Conservation (phyloP, 1,140 invertebrate genomes). For the Heliconius himera region DNA sequence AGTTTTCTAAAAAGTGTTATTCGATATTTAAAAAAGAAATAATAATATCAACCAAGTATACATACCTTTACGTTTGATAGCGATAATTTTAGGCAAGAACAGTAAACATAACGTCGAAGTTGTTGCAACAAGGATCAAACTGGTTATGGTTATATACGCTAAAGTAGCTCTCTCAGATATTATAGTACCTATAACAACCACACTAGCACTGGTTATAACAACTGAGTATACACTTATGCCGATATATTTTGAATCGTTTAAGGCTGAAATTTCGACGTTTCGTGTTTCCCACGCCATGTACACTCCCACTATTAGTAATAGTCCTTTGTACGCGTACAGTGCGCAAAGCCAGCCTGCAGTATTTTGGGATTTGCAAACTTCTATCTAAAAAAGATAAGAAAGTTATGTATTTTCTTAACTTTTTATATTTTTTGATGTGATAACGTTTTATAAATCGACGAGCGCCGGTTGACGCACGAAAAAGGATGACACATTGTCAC, state of each 20-base stretch:
- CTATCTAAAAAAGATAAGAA: conserved; percentile 83
- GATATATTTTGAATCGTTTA: conserved; percentile 99
- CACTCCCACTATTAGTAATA: conserved; percentile 93
- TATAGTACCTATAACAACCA: conserved; percentile 92
- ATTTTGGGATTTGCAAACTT: conserved; percentile 92
- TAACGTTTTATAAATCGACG: too few relatives aligned
- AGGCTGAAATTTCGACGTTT: conserved; percentile 96
- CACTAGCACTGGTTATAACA: conserved; percentile 92
- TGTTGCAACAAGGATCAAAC: conserved; percentile 92
- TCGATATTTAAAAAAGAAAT: too few relatives aligned
- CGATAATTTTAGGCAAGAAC: conserved; percentile 92
- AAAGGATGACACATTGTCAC: too few relatives aligned
- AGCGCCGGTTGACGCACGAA: too few relatives aligned
- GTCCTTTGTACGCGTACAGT: conserved; percentile 94
- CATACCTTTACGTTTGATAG: conserved; percentile 83
- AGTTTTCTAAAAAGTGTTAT: too few relatives aligned
- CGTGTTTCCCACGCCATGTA: conserved; percentile 99
- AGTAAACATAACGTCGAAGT: conserved; percentile 92
- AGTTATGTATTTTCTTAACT: background rate
- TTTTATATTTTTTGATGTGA: too few relatives aligned
- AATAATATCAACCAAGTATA: background rate
- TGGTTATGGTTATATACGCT: conserved; percentile 91
- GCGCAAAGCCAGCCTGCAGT: conserved; percentile 93
- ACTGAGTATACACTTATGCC: conserved; percentile 96
- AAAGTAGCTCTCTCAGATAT: conserved; percentile 92